Evolutionary conservation across 2,797 vertebrate genomes (phyloP).

Genomic region (Triplophysa bombifrons): DNA sequence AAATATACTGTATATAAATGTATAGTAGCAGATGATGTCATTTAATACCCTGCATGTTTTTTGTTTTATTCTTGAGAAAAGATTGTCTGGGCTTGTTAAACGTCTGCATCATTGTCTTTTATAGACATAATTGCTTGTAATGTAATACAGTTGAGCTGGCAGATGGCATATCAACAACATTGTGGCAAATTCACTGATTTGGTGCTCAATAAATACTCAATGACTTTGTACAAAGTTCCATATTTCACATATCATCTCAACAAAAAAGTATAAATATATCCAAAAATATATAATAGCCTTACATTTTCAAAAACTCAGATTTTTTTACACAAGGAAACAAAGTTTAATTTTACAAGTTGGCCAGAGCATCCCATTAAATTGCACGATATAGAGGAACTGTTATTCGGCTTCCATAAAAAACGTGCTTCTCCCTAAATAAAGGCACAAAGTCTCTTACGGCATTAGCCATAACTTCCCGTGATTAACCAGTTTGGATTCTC

Average conservation of each 20-base stretch:
- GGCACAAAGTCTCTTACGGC: not conserved
- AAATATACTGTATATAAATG: slow-evolving; percentile 34
- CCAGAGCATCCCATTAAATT: slow-evolving; percentile 27
- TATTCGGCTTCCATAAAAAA: slow-evolving; percentile 16
- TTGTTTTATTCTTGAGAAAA: slow-evolving; percentile 64
- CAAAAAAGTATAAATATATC: not conserved
- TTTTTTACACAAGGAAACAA: slow-evolving; percentile 52
- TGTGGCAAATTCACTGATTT: slow-evolving; percentile 70
- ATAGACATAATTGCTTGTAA: slow-evolving; percentile 76
- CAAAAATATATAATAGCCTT: not conserved
- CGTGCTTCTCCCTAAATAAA: not conserved
- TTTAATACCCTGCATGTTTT: slow-evolving; percentile 61
- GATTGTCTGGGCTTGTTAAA: slow-evolving; percentile 72
- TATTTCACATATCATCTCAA: not conserved
- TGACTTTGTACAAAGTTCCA: slow-evolving; percentile 29
- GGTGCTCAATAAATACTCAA: slow-evolving; percentile 62
- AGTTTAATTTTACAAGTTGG: slow-evolving; percentile 58
- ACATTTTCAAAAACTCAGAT: slow-evolving; percentile 25
- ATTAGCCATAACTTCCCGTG: not conserved
- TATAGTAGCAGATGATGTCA: slow-evolving; percentile 65
- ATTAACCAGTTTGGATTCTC: slow-evolving; percentile 28
- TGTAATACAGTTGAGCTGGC: slow-evolving; percentile 68
- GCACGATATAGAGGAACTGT: slow-evolving; percentile 20
- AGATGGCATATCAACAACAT: slow-evolving; percentile 73
- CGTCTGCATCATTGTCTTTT: slow-evolving; percentile 77